A percentile compares a stretch with the other conserved stretches of the same genome.
Conservation (phyloP, 1,140 invertebrate genomes). For the Drosophila lowei region DNA sequence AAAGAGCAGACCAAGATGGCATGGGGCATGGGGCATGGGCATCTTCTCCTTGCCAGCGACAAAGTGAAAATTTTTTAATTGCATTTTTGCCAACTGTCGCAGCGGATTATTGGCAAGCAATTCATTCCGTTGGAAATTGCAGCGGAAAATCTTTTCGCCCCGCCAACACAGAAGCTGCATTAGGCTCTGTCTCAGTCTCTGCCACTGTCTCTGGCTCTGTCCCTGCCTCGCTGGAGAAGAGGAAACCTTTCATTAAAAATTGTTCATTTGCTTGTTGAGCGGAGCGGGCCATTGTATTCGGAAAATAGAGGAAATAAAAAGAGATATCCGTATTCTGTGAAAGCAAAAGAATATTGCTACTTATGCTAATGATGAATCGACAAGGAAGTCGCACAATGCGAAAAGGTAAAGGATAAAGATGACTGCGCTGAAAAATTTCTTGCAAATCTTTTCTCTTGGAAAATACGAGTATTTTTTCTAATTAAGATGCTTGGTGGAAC, state of each 20-base stretch:
- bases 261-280: constrained; percentile 24
- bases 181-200: constrained; percentile 36
- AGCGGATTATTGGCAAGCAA: constrained; percentile 79
- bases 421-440: neutral
- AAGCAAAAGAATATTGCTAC: constrained; percentile 47
- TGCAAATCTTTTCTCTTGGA: constrained; percentile 24
- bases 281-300: constrained; percentile 26
- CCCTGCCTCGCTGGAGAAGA: neutral
- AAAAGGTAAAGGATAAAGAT: neutral
- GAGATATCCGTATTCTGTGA: constrained; percentile 22
- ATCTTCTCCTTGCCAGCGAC: constrained; percentile 35
- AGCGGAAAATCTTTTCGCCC: constrained; percentile 62
- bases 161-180: constrained; percentile 70
- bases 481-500: neutral
- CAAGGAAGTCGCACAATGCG: neutral
- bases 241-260: constrained; percentile 21
- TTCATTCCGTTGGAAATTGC: constrained; percentile 76
- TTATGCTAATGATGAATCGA: constrained; percentile 52
- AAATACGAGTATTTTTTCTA: constrained; percentile 35
- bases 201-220: neutral
- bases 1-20: neutral
- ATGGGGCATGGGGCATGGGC: neutral
- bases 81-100: constrained; percentile 81
- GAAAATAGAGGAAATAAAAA: neutral
- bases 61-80: constrained; percentile 81